A percentile compares a stretch with the other conserved stretches of the same genome.
Conservation (phyloP, 2,888 invertebrate genomes). For the Eulithis prunata region DNA sequence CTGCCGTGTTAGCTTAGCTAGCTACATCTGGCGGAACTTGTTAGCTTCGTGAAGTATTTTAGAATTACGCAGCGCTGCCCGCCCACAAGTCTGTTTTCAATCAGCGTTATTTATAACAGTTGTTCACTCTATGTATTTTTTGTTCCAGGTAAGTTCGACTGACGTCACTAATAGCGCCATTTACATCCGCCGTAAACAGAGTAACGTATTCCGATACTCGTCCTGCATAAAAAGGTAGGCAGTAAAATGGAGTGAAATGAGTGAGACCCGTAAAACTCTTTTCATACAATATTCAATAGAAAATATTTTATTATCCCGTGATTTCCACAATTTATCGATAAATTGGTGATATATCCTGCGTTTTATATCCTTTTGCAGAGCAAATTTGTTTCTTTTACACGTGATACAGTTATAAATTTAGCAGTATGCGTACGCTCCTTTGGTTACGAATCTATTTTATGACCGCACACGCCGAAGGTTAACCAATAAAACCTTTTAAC, state of each 20-base stretch:
- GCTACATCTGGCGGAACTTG: constrained; percentile 25
- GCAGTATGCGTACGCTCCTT: constrained; percentile 76
- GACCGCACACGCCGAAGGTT: constrained; percentile 81
- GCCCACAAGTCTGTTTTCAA: not conserved
- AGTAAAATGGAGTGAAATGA: constrained; percentile 79
- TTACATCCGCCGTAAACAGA: constrained; percentile 51
- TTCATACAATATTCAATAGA: constrained; percentile 83
- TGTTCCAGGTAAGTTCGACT: constrained; percentile 66
- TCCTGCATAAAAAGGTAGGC: constrained; percentile 75
- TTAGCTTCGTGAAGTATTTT: constrained; percentile 20
- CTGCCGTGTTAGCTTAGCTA: constrained; percentile 40
- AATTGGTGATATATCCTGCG: constrained; percentile 76
- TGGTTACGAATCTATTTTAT: constrained; percentile 83
- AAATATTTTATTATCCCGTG: constrained; percentile 82
- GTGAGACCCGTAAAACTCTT: constrained; percentile 78
- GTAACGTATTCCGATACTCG: constrained; percentile 61
- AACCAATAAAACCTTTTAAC: constrained; percentile 85
- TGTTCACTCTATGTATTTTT: constrained; percentile 24
- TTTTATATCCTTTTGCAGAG: constrained; percentile 79
- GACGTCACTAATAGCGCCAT: constrained; percentile 55
- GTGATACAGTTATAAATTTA: constrained; percentile 81
- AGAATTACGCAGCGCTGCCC: constrained; percentile 3
- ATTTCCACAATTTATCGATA: constrained; percentile 82
- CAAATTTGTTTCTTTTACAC: constrained; percentile 81
- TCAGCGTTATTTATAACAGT: constrained; percentile 16